Conservation (phyloP, 2,113 vertebrate genomes). For the Diglossa brunneiventris region DNA sequence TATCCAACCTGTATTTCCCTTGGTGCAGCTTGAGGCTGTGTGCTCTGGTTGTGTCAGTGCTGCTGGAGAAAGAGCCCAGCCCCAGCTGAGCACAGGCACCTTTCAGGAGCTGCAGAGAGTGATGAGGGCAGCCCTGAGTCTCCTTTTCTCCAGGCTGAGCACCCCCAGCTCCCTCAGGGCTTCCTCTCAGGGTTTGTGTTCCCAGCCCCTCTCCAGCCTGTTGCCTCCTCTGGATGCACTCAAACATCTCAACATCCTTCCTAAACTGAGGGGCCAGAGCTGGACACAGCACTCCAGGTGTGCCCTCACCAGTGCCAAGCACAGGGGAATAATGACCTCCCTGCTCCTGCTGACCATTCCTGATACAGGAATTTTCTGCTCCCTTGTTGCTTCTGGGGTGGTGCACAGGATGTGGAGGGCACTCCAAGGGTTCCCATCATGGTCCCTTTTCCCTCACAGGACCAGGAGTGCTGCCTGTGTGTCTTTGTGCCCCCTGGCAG, state of each 20-base stretch:
- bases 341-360: not conserved
- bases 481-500: not conserved
- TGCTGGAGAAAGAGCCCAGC: not conserved
- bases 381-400: not conserved
- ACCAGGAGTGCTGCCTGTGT: not conserved
- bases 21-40: not conserved
- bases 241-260: rapidly evolving
- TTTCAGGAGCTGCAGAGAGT: not conserved
- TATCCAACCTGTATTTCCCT: not conserved
- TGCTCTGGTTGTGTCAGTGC: not conserved
- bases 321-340: not conserved
- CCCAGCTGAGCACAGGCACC: not conserved
- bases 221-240: not conserved
- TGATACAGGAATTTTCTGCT: not conserved
- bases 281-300: not conserved
- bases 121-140: not conserved
- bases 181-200: not conserved
- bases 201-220: not conserved
- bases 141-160: not conserved
- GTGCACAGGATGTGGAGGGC: not conserved
- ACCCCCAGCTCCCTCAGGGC: not conserved
- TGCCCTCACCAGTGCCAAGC: rapidly evolving
- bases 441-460: not conserved
- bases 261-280: not conserved
- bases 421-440: not conserved